phyloP scores from a whole-genome alignment of 2,888 invertebrate species.

The Apotomis turbidana region DNA sequence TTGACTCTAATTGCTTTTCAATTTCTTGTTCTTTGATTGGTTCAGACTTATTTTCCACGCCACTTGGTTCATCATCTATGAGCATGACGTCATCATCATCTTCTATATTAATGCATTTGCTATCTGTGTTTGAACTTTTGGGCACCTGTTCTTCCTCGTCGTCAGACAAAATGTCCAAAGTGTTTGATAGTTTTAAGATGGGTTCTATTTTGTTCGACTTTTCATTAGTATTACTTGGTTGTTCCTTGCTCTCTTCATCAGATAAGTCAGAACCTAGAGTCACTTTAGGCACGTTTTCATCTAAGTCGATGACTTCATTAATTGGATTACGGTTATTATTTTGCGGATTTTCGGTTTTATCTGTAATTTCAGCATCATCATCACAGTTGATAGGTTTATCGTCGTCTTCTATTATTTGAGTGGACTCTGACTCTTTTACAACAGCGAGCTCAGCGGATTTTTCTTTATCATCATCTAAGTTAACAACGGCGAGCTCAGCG shows the following conservation, averaged over 20 bases:
- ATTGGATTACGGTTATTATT: background rate
- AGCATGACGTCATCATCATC: conserved; percentile 78
- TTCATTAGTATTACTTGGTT: background rate
- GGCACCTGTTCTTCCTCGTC: conserved; percentile 64
- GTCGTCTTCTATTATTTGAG: conserved; percentile 7
- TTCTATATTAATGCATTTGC: conserved; percentile 64
- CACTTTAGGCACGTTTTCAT: conserved; percentile 20
- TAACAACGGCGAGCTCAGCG: background rate
- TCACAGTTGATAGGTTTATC: conserved; percentile 21
- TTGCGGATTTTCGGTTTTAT: background rate
- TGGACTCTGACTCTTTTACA: background rate
- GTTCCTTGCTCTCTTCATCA: conserved; percentile 15
- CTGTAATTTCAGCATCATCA: conserved; percentile 20
- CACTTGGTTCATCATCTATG: conserved; percentile 66
- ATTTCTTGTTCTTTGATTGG: conserved; percentile 42
- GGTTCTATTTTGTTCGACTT: conserved; percentile 45
- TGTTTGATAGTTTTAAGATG: conserved; percentile 67
- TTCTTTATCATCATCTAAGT: conserved; percentile 1
- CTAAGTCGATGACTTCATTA: conserved; percentile 29
- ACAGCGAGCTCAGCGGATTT: background rate
- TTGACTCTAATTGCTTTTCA: conserved; percentile 34
- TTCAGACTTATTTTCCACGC: conserved; percentile 48
- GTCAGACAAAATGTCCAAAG: conserved; percentile 72
- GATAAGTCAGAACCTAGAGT: background rate
- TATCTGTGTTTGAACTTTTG: conserved; percentile 43